These are phyloP conservation scores for Neotragus pygmaeus DNA, from an alignment of 2,113 vertebrate genomes.

Conservation along the genomic window DNA sequence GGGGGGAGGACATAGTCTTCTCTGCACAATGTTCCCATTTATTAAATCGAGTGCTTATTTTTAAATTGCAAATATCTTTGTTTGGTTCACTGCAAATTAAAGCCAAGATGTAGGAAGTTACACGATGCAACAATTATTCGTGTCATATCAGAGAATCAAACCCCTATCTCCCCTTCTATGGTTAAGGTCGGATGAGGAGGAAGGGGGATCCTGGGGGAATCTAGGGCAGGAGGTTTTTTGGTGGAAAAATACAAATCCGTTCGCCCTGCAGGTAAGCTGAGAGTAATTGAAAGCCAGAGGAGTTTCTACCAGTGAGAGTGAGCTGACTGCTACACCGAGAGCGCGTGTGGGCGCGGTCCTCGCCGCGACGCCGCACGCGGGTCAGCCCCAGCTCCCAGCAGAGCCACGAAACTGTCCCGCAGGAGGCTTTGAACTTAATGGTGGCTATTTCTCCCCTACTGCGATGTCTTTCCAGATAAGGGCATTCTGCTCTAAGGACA, in stretches of 20 bases:
- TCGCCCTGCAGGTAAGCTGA: conserved; percentile 52
- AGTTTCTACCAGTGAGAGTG: background rate
- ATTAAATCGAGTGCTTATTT: conserved; percentile 85
- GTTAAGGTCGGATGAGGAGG: background rate
- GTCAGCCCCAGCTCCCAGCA: accelerated
- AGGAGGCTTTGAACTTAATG: background rate
- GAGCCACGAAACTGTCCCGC: background rate
- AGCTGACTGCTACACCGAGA: background rate
- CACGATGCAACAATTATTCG: conserved; percentile 80
- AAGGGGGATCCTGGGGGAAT: background rate
- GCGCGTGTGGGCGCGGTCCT: background rate
- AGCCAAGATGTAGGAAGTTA: conserved; percentile 82
- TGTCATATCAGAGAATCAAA: conserved; percentile 76
- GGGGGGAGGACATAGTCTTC: conserved; percentile 69
- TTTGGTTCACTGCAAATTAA: conserved; percentile 86
- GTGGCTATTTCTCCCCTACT: background rate
- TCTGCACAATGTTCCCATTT: conserved; percentile 89
- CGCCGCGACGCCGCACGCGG: background rate
- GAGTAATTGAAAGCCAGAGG: conserved; percentile 37
- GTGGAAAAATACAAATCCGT: conserved; percentile 44
- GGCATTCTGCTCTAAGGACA: background rate
- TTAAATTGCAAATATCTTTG: conserved; percentile 84
- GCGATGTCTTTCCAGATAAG: conserved; percentile 9
- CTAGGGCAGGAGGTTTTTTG: background rate
- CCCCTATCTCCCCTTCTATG: conserved; percentile 39